Evolutionary conservation across 2,888 invertebrate species (phyloP).

Genomic region (Globia sparganii): DNA sequence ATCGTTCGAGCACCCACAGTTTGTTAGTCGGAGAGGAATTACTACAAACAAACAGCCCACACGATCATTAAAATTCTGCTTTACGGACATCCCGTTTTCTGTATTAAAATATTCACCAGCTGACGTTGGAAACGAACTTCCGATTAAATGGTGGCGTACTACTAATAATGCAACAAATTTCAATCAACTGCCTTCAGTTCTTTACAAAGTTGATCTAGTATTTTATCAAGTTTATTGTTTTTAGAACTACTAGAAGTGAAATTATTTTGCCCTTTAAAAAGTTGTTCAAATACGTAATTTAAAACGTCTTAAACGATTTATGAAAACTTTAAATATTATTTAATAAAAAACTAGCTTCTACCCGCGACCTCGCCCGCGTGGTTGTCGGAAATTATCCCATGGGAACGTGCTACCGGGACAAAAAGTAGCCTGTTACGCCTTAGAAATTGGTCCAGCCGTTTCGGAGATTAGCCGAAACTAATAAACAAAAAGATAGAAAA

Average conservation of each 20-base stretch:
- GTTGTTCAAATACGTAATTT: background rate
- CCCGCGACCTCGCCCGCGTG: too few species aligned
- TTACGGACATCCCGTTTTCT: constrained; percentile 41
- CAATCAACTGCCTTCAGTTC: background rate
- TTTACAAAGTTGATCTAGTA: background rate
- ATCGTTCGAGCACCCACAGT: constrained; percentile 17
- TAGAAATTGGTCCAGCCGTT: too few species aligned
- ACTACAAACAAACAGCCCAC: constrained; percentile 33
- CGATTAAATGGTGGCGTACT: background rate
- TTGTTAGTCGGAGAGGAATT: constrained; percentile 21
- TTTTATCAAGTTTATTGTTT: background rate
- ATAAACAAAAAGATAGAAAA: too few species aligned
- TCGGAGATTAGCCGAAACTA: too few species aligned
- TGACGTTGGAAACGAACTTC: constrained; percentile 23
- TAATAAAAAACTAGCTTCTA: too few species aligned
- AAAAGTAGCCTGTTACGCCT: too few species aligned
- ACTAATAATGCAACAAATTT: background rate
- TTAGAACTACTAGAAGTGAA: background rate
- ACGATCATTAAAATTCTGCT: constrained; percentile 44
- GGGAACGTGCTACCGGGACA: too few species aligned
- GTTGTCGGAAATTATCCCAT: too few species aligned
- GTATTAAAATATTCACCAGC: constrained; percentile 43
- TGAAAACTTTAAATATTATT: constrained; percentile 11
- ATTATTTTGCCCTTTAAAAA: background rate
- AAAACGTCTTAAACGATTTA: constrained; percentile 1